A percentile compares a stretch with the other conserved stretches of the same genome.
Conservation (phyloP, 2,797 vertebrate species). For the Triplophysa yarkandensis region DNA sequence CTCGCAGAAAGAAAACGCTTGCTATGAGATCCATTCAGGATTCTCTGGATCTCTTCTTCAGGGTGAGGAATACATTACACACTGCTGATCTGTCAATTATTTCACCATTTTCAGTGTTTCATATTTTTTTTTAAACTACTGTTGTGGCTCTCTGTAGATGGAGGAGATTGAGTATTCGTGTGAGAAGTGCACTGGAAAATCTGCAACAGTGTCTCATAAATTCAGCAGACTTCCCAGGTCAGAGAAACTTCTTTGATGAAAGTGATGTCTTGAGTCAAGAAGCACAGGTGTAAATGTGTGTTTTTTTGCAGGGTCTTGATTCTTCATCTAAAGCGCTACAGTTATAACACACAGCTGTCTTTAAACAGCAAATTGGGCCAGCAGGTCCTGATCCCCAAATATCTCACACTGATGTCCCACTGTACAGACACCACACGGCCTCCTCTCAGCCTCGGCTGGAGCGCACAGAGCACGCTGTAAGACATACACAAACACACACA, state of each 20-base stretch:
- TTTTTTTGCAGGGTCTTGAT: slow-evolving; percentile 85
- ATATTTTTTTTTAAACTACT: slow-evolving; percentile 7
- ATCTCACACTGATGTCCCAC: slow-evolving; percentile 90
- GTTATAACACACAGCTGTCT: slow-evolving; percentile 93
- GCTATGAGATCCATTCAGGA: slow-evolving; percentile 93
- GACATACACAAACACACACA: slow-evolving; percentile 39
- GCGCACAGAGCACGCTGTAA: slow-evolving; percentile 82
- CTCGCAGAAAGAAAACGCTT: slow-evolving; percentile 89
- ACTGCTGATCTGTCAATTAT: neutral
- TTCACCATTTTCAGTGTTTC: neutral
- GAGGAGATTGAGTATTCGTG: slow-evolving; percentile 99
- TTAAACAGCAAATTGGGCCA: slow-evolving; percentile 97
- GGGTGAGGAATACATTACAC: slow-evolving; percentile 71
- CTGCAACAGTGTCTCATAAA: slow-evolving; percentile 92
- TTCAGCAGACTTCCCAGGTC: slow-evolving; percentile 96
- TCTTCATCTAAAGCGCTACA: slow-evolving; percentile 97
- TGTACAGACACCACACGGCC: slow-evolving; percentile 88
- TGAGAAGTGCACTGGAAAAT: slow-evolving; percentile 94
- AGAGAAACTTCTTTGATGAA: neutral
- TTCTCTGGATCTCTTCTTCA: slow-evolving; percentile 96
- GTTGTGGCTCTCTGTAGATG: slow-evolving; percentile 77
- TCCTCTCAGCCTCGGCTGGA: slow-evolving; percentile 86
- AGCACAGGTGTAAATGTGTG: neutral
- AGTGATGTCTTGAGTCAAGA: neutral
- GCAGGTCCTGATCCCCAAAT: slow-evolving; percentile 94